Percentiles rank a stretch among this genome's conserved stretches.
Evolutionary conservation across 2,888 invertebrate genomes (phyloP).

Genomic region (Cheilosia grossa): DNA sequence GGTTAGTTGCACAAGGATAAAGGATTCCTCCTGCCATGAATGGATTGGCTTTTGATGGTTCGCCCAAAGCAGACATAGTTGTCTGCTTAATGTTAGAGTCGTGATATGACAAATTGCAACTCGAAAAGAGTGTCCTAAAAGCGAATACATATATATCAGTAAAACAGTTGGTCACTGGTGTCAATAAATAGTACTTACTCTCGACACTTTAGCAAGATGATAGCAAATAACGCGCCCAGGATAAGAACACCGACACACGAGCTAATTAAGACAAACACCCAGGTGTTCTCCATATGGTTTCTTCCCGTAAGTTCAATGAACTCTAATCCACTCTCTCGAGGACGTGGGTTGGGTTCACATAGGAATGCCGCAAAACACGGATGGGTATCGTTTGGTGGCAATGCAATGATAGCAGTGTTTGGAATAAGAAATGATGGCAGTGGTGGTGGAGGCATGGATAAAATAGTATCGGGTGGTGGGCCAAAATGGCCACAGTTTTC

Average conservation of each 20-base stretch:
- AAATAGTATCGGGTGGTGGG: slow-evolving; percentile 90
- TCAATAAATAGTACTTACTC: slow-evolving; percentile 85
- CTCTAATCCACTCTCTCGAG: slow-evolving; percentile 87
- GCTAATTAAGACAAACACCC: slow-evolving; percentile 91
- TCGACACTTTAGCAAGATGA: slow-evolving; percentile 92
- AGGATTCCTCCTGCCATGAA: slow-evolving; percentile 85
- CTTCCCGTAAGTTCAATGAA: slow-evolving; percentile 91
- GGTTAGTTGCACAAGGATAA: slow-evolving; percentile 85
- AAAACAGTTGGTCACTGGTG: background rate
- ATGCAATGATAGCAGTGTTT: slow-evolving; percentile 80
- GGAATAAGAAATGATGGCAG: slow-evolving; percentile 88
- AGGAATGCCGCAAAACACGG: slow-evolving; percentile 87
- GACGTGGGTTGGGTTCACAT: slow-evolving; percentile 86
- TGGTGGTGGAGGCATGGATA: slow-evolving; percentile 93
- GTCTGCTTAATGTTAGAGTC: slow-evolving; percentile 84
- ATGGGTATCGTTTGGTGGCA: slow-evolving; percentile 85
- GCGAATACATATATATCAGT: too few relatives aligned
- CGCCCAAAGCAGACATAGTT: slow-evolving; percentile 85
- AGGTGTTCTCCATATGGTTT: slow-evolving; percentile 88
- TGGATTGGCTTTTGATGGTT: slow-evolving; percentile 83
- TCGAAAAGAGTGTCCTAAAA: slow-evolving; percentile 76
- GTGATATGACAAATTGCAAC: slow-evolving; percentile 82
- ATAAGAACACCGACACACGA: slow-evolving; percentile 92
- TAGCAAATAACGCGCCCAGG: slow-evolving; percentile 90
- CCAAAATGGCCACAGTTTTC: slow-evolving; percentile 82